Base-by-base conservation (phyloP, 2,113 vertebrate genomes). In the Serilophus lunatus region DNA sequence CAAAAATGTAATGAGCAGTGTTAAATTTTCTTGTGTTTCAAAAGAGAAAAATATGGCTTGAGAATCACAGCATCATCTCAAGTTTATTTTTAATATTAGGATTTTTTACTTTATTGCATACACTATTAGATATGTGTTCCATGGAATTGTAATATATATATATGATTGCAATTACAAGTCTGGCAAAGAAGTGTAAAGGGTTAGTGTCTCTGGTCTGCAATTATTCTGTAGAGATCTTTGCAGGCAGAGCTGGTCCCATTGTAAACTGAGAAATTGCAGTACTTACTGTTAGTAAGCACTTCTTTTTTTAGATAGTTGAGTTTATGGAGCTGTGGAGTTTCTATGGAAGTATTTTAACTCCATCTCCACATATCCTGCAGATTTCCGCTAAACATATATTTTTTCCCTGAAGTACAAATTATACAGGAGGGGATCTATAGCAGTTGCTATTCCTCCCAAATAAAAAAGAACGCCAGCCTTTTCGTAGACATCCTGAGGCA, bases 171-270 rank as follows among this genome's bases (percentile, higher is more conserved):
- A 74, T 95, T 96, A 91, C 69, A 78, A 63, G 38, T 75, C 40
- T 91, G 86, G 77, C 74, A 66, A 29, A 49, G 74, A 93, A 81
- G 12, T 82, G 31, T 56, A 56, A 85, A 51, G 68, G 45, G 79
- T 90, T 96, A 63, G 61, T 71, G 81, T 57, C 54, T 80, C n/a
- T 96, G 35, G 44, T 78, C 78, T 93, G n/a, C 68, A 85, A 92
- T 91, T 91, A 90, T 60, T 80, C 82, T 56, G 60, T 20, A 53
- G 56, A 95, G 47, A 74, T 45, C 45, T 50, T 88, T 89, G 72
- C 59, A 82, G 88, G 87, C 51, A 10, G 70, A 75, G 76, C 64
- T 79, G 23, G 88, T 66, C 28, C 75, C 26, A 17, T 53, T 79
- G 63, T 71, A 95, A 50, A 70, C 65, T 38, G 47, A 60, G 13